These are phyloP conservation scores for Anagyrus pseudococci DNA, from an alignment of 2,888 invertebrate genomes.

Conservation along the genomic window DNA sequence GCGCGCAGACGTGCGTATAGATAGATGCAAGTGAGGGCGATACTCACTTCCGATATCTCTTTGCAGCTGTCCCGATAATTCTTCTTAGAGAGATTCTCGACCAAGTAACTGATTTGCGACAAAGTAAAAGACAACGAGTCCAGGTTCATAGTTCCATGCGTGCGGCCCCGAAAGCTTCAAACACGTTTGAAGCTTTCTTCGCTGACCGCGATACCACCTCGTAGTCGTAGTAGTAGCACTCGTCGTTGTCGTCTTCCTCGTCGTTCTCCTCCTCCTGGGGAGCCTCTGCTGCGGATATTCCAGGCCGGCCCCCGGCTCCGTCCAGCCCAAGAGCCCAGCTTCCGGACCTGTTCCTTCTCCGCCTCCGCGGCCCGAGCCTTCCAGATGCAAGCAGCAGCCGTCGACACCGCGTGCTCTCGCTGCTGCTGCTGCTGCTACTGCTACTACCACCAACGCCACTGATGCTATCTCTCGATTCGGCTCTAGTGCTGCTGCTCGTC, in stretches of 20 bases:
- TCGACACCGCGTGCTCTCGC: neutral
- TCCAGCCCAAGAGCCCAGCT: too few species aligned
- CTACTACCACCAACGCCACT: neutral
- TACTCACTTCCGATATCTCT: slow-evolving; percentile 88
- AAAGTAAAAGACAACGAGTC: slow-evolving; percentile 98
- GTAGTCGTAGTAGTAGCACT: slow-evolving; percentile 57
- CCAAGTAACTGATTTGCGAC: slow-evolving; percentile 98
- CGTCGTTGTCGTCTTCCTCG: slow-evolving; percentile 5
- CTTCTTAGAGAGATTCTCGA: slow-evolving; percentile 94
- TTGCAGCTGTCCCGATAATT: slow-evolving; percentile 90
- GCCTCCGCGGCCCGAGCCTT: neutral
- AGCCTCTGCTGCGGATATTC: neutral
- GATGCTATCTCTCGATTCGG: neutral
- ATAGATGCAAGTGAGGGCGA: neutral
- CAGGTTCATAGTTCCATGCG: slow-evolving; percentile 98
- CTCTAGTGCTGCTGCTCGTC: slow-evolving; percentile 39
- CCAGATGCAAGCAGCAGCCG: neutral
- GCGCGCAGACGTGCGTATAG: neutral
- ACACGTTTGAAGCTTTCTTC: slow-evolving; percentile 90
- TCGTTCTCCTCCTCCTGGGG: neutral
- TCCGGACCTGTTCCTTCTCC: neutral
- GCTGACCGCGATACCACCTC: slow-evolving; percentile 69
- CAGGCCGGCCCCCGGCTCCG: too few species aligned
- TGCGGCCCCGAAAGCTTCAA: slow-evolving; percentile 94
- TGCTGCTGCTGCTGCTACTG: neutral